Conservation (phyloP, 2,888 invertebrate species). For the Xanthia togata region DNA sequence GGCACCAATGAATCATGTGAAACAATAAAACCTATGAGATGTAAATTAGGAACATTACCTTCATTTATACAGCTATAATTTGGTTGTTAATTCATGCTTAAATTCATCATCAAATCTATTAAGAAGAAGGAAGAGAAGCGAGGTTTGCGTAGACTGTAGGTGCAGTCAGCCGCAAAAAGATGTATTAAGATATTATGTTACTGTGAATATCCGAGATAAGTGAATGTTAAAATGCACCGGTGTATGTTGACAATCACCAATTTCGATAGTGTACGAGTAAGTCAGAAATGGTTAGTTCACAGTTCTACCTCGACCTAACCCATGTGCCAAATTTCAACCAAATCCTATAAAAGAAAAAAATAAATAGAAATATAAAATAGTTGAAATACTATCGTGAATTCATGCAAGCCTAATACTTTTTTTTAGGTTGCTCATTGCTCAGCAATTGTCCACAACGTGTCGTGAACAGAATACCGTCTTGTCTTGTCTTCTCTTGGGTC, state of each 20-base stretch:
- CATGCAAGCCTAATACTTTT: too few species aligned
- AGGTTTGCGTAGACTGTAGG: not conserved
- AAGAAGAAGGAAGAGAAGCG: not conserved
- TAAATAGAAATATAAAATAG: too few species aligned
- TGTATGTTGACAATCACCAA: not conserved
- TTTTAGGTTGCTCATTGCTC: too few species aligned
- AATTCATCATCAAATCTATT: not conserved
- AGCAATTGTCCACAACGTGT: too few species aligned
- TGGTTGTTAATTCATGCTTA: not conserved
- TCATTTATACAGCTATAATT: conserved; percentile 82
- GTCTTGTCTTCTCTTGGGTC: not conserved
- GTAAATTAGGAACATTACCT: conserved; percentile 85
- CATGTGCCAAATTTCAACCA: not conserved
- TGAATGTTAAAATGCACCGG: not conserved
- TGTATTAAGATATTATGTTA: not conserved
- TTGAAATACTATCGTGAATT: too few species aligned
- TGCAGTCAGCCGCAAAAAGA: not conserved
- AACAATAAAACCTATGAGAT: conserved; percentile 83
- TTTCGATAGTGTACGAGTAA: not conserved
- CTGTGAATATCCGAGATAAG: not conserved
- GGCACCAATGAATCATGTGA: conserved; percentile 65
- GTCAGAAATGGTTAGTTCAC: not conserved
- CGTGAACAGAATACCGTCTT: not conserved
- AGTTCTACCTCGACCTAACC: not conserved
- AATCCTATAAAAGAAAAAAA: too few species aligned